Evolutionary conservation across 2,113 vertebrate genomes (phyloP).

Genomic region (Pelusios castaneus): DNA sequence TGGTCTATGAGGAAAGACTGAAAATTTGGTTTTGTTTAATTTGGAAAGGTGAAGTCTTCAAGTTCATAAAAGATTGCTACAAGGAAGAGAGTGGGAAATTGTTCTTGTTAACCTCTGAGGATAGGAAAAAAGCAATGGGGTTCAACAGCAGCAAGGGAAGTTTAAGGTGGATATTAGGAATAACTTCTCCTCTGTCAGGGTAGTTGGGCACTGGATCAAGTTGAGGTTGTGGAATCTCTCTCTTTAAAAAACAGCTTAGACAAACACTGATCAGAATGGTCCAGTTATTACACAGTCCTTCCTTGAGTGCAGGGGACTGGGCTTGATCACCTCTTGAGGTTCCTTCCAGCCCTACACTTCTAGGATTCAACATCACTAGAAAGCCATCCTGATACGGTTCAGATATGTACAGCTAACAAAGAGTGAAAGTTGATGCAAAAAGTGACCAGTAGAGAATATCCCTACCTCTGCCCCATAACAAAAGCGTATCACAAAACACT

Average conservation of each 20-base stretch:
- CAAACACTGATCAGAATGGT: background rate
- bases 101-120: background rate
- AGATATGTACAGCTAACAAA: background rate
- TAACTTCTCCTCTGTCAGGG: background rate
- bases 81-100: background rate
- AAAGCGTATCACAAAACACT: background rate
- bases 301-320: background rate
- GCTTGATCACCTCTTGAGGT: background rate
- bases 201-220: background rate
- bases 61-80: background rate
- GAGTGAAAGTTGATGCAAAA: background rate
- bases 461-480: background rate
- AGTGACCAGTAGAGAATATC: background rate
- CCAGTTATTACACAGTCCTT: background rate
- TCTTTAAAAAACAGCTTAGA: background rate
- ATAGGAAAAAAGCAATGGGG: background rate
- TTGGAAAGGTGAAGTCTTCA: background rate
- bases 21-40: background rate
- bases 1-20: background rate
- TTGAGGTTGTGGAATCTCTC: background rate
- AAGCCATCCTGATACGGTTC: background rate
- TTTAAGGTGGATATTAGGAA: background rate
- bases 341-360: background rate
- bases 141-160: background rate
- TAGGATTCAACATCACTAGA: background rate